Percentiles rank a stretch among this genome's conserved stretches.
phyloP scores from a whole-genome alignment of 2,113 vertebrate genomes.

The Australoheros scitulus region DNA sequence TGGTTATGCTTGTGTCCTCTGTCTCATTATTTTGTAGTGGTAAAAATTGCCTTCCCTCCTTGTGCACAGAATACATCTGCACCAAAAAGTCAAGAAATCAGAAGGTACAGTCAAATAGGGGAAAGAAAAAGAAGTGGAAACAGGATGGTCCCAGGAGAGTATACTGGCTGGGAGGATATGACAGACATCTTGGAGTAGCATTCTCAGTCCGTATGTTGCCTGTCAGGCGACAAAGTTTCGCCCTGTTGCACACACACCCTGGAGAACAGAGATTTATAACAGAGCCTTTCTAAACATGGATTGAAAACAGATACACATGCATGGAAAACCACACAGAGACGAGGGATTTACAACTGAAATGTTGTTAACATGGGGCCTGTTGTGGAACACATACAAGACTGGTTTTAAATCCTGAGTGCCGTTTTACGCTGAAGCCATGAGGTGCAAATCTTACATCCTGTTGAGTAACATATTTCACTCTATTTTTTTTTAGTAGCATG shows the following conservation, averaged over 20 bases:
- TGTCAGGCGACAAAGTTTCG: slow-evolving; percentile 56
- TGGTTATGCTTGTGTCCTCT: background rate
- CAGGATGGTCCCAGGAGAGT: slow-evolving; percentile 36
- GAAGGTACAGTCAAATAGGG: background rate
- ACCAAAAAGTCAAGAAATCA: background rate
- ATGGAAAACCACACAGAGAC: slow-evolving; percentile 36
- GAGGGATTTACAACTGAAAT: slow-evolving; percentile 38
- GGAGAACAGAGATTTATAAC: slow-evolving; percentile 40
- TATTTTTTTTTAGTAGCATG: background rate
- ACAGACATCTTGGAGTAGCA: slow-evolving; percentile 31
- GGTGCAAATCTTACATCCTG: background rate
- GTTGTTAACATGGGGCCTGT: slow-evolving; percentile 28
- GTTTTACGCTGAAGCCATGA: background rate
- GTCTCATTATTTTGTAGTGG: background rate
- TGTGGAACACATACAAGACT: background rate
- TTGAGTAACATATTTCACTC: background rate
- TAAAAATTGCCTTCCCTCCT: background rate
- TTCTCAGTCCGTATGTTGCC: slow-evolving; percentile 47
- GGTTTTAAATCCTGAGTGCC: slow-evolving; percentile 20
- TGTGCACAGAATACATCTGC: background rate
- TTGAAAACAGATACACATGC: slow-evolving; percentile 25
- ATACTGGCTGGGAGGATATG: slow-evolving; percentile 32
- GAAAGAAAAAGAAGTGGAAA: background rate
- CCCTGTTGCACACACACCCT: slow-evolving; percentile 53
- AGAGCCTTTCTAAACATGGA: slow-evolving; percentile 17